phyloP scores from a whole-genome alignment of 2,888 invertebrate genomes.

The Chaetogeoica ovagalla region DNA sequence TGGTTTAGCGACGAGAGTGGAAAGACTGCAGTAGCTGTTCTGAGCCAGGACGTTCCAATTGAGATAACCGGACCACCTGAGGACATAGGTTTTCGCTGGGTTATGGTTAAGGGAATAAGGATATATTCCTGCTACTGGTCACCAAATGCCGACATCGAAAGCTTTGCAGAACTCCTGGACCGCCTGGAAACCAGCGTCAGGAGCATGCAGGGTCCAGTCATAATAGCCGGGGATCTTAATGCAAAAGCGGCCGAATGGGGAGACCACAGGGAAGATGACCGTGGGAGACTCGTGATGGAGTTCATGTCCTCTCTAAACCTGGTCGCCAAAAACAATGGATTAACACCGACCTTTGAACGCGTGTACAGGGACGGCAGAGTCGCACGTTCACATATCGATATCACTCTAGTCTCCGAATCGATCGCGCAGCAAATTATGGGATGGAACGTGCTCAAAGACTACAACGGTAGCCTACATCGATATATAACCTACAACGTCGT shows the following conservation, averaged over 20 bases:
- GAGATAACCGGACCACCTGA: neutral
- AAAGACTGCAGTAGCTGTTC: neutral
- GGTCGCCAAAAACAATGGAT: neutral
- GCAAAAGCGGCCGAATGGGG: neutral
- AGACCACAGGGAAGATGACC: neutral
- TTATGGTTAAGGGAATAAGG: neutral
- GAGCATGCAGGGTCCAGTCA: neutral
- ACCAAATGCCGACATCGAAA: too few relatives aligned
- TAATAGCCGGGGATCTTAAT: neutral
- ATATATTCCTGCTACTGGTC: neutral
- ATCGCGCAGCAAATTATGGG: neutral
- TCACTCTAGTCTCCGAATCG: neutral
- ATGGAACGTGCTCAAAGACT: too few relatives aligned
- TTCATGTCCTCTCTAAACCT: conserved; percentile 8
- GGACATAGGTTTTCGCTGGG: conserved; percentile 1
- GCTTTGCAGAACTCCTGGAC: too few relatives aligned
- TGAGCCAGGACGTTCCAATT: too few relatives aligned
- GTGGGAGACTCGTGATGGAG: neutral
- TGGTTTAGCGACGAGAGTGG: neutral
- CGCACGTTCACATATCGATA: neutral
- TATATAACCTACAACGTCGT: neutral
- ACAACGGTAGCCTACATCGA: neutral
- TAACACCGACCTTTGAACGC: neutral
- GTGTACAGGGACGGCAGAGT: neutral
- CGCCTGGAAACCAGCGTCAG: too few relatives aligned